Evolutionary conservation across 2,113 vertebrate species (phyloP), one percentile per base, ranked within the genome.

Genomic region (Pterocles burchelli): DNA sequence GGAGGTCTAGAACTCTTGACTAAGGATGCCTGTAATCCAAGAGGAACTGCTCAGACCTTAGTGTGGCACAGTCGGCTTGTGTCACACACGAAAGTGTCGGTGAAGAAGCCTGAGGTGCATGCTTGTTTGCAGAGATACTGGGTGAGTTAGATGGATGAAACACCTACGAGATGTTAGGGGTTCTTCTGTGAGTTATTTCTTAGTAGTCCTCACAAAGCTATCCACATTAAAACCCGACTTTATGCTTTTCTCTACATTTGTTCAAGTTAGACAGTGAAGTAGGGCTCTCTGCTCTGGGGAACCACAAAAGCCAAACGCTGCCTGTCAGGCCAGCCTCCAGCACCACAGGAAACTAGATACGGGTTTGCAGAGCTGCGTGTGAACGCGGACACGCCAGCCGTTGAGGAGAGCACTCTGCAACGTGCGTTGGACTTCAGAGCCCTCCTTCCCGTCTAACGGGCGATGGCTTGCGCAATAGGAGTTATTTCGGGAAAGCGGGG

Each of bases 111-210:
- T 6, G 68, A 54, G 19, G 38, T 22, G 0, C 6, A 19, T 29
- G 55, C 21, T 19, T 29, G 25, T 36, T 29, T n/a, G 51, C 18
- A 33, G 34, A 6, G 2, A 1, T 4, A 3, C 4, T 15, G 8
- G 46, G 48, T 17, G 18, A 48, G 33, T 22, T 10, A 9, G 31
- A 8, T 17, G 63, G 33, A 8, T 43, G 41, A n/a, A 70, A 52
- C 34, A 14, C 13, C 41, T 25, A 4, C 3, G 7, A 48, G 43
- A 20, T 58, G n/a, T 9, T 29, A 34, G 10, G 36, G n/a, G 14
- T 5, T 13, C 46, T 18, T 7, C 24, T 15, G 9, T 3, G 22
- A 38, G 48, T 17, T 46, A 22, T 59, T 66, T 48, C 33, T 49
- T 55, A 57, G 21, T 10, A 18, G 17, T 24, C n/a, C 48, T 72